Conservation (phyloP, 1,140 invertebrate species). For the Orchestia grillus region DNA sequence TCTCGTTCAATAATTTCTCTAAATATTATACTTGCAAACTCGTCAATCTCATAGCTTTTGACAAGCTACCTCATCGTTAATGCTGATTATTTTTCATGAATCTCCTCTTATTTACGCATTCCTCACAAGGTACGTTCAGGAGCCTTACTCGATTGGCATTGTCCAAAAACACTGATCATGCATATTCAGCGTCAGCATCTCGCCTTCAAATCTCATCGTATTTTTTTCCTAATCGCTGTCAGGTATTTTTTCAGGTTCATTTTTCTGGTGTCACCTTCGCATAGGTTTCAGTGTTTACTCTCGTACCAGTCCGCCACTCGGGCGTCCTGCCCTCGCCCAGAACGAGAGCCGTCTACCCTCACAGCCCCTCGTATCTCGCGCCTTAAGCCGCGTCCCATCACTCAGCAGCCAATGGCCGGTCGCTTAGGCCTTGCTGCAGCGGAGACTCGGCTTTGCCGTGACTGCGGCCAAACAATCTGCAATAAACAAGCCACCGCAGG, state of each 20-base stretch:
- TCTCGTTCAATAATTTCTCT: no score
- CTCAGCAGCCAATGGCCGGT: not conserved
- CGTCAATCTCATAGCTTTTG: not conserved
- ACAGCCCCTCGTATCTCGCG: not conserved
- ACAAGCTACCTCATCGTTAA: not conserved
- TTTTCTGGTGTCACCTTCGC: no score
- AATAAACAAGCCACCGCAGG: slow-evolving; percentile 43
- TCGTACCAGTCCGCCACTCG: not conserved
- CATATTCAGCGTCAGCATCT: no score
- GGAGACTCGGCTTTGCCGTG: slow-evolving; percentile 19
- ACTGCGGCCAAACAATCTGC: slow-evolving; percentile 41
- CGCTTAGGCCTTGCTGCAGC: not conserved
- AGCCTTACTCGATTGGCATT: not conserved
- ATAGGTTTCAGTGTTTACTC: not conserved
- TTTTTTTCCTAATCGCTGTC: no score
- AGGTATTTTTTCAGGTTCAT: no score
- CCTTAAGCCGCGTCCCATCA: not conserved
- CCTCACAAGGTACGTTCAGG: not conserved
- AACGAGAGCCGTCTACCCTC: not conserved
- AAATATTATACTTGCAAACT: no score
- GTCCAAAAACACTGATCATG: no score
- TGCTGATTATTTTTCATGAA: not conserved
- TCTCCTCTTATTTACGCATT: not conserved
- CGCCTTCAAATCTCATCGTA: no score
- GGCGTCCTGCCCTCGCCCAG: not conserved